Base-by-base conservation (phyloP, 1,140 invertebrate genomes). In the Trypoxylus dichotomus region DNA sequence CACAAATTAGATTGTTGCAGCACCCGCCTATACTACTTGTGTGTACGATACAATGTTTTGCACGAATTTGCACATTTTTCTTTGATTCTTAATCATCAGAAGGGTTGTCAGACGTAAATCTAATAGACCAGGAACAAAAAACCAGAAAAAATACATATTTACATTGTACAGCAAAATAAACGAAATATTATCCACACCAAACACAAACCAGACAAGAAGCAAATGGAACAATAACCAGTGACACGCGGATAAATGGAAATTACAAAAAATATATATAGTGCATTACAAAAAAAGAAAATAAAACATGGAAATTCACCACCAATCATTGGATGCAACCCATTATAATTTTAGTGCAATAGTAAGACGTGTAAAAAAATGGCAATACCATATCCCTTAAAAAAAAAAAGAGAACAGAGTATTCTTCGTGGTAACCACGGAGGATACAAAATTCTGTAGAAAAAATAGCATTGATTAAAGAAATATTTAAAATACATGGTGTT, bases 391-490 rank as follows among this genome's bases (percentile, higher is more conserved):
- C 84, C 82, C 78, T 80, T 83, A 42, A 73, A 73, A 21, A 73
- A 72, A 25, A 73, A 73, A 37, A 42, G 27, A 32, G 15, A 73
- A 78, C 82, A 77, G 79, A 81, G 83, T 85, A 79, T 81, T 81
- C 76, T 75, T 81, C 81, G 81, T 82, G 82, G 60, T 63, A 77
- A 76, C 79, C 81, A 82, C 79, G 81, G 82, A 77, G 43, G 78
- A 74, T 82, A 85, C 83, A 83, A 83, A 82, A 81, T 82, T 83
- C 81, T 84, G 83, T 85, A 85, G 83, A 81, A 79, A 58, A 63
- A 81, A 85, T 84, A 85, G 84, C 80, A 80, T 85, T 84, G 83
- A 85, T 85, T 85, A 85, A 84, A 84, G 79, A 85, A 84, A 83
- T 82, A 83, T 83, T 83, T 79, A 83, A 83, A 83, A 81, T 84